These are phyloP conservation scores for Hylaea fasciaria DNA, from an alignment of 2,888 invertebrate genomes.

Conservation along the genomic window DNA sequence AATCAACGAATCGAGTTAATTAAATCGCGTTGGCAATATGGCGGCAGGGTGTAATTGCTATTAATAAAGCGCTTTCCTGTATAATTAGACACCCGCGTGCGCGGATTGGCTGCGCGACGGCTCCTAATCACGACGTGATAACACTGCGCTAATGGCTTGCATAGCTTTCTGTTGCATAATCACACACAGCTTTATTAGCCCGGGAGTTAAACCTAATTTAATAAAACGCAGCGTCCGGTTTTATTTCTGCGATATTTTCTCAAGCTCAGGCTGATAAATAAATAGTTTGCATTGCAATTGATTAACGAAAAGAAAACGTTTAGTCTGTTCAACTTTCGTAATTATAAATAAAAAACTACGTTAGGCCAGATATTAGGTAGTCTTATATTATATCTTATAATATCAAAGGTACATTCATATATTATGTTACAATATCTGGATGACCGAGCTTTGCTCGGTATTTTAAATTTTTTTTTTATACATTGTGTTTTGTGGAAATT, in stretches of 20 bases:
- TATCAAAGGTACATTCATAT: too few species aligned
- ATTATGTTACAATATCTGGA: too few species aligned
- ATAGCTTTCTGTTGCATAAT: constrained; percentile 68
- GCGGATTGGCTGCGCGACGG: constrained; percentile 77
- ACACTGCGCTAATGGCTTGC: constrained; percentile 77
- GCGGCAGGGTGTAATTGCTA: constrained; percentile 83
- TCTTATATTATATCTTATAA: too few species aligned
- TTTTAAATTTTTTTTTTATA: too few species aligned
- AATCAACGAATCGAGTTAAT: constrained; percentile 84
- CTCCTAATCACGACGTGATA: constrained; percentile 82
- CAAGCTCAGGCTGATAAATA: too few species aligned
- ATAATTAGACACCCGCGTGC: constrained; percentile 77
- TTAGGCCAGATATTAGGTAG: too few species aligned
- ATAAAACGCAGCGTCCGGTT: constrained; percentile 27
- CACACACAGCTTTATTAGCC: constrained; percentile 48
- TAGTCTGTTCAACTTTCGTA: too few species aligned
- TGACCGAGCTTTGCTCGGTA: too few species aligned
- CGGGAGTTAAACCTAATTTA: constrained; percentile 41
- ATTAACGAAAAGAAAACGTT: background rate
- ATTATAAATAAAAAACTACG: too few species aligned
- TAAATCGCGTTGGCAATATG: constrained; percentile 83
- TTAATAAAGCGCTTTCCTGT: constrained; percentile 84
- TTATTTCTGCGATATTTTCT: too few species aligned
- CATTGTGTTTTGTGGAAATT: too few species aligned
- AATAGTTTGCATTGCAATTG: too few species aligned